phyloP scores from a whole-genome alignment of 2,113 vertebrate genomes.

The Hemichromis elongatus region DNA sequence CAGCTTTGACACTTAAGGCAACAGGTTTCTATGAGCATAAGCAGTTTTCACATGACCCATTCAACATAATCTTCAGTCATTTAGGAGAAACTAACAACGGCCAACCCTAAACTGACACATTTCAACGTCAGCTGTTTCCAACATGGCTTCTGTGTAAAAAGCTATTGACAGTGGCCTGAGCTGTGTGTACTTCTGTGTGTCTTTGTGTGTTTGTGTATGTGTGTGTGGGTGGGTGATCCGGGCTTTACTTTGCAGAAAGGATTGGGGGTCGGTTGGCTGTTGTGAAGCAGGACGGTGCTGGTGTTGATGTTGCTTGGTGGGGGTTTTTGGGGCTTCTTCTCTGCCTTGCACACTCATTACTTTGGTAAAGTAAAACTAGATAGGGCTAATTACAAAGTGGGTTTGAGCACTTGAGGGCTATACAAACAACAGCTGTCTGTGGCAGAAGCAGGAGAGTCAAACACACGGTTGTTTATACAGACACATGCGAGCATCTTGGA shows the following conservation, averaged over 20 bases:
- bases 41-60: not conserved
- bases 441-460: constrained; percentile 56
- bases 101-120: not conserved
- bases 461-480: constrained; percentile 16
- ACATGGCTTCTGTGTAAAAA: constrained; percentile 35
- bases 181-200: not conserved
- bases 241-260: constrained; percentile 12
- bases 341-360: not conserved
- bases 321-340: not conserved
- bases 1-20: constrained; percentile 18
- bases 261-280: constrained; percentile 38
- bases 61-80: not conserved
- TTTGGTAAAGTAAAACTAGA: constrained; percentile 48
- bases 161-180: constrained; percentile 40
- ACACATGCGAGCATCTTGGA: constrained; percentile 25
- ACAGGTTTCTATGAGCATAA: constrained; percentile 39
- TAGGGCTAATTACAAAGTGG: constrained; percentile 61
- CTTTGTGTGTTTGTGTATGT: constrained; percentile 3
- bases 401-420: constrained; percentile 44
- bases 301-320: not conserved
- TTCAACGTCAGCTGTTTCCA: constrained; percentile 53
- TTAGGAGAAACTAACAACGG: not conserved
- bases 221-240: constrained; percentile 12
- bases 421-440: constrained; percentile 68
- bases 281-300: constrained; percentile 4